Evolutionary conservation across 2,797 vertebrate genomes (phyloP).

Genomic region (Staurois parvus): DNA sequence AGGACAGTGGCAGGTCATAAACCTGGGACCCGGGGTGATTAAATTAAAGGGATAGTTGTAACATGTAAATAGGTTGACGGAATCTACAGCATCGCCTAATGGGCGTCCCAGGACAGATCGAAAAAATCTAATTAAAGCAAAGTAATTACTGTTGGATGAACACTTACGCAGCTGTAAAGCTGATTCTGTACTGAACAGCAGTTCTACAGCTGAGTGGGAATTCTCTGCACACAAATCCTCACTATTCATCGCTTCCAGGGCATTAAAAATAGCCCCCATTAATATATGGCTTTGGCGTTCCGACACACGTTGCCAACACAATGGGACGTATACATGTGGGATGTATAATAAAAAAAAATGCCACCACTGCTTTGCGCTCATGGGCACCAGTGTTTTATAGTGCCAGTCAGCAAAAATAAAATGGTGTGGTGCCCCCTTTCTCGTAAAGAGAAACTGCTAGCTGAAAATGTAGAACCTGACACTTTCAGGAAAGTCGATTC

Average conservation of each 20-base stretch:
- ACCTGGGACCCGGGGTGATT: constrained; percentile 43
- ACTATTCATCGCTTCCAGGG: not conserved
- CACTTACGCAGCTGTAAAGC: constrained; percentile 39
- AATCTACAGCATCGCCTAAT: constrained; percentile 52
- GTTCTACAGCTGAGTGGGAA: constrained; percentile 18
- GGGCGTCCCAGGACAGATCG: constrained; percentile 50
- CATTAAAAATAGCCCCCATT: not conserved
- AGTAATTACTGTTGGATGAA: constrained; percentile 57
- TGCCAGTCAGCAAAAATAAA: too few relatives aligned
- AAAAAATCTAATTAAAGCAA: constrained; percentile 52
- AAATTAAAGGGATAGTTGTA: constrained; percentile 46
- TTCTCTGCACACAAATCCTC: not conserved
- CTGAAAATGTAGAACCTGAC: too few relatives aligned
- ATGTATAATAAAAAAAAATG: too few relatives aligned
- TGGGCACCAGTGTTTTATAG: too few relatives aligned
- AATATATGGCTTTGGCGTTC: too few relatives aligned
- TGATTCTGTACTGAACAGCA: constrained; percentile 28
- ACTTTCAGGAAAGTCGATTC: too few relatives aligned
- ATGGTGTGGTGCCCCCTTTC: too few relatives aligned
- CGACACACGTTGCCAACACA: too few relatives aligned
- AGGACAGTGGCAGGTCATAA: not conserved
- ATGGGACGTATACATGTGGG: too few relatives aligned
- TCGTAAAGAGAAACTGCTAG: too few relatives aligned
- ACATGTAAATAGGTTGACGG: constrained; percentile 38
- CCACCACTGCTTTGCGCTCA: too few relatives aligned